Base-by-base conservation (phyloP, 2,113 vertebrate species). In the Coreoperca whiteheadi region DNA sequence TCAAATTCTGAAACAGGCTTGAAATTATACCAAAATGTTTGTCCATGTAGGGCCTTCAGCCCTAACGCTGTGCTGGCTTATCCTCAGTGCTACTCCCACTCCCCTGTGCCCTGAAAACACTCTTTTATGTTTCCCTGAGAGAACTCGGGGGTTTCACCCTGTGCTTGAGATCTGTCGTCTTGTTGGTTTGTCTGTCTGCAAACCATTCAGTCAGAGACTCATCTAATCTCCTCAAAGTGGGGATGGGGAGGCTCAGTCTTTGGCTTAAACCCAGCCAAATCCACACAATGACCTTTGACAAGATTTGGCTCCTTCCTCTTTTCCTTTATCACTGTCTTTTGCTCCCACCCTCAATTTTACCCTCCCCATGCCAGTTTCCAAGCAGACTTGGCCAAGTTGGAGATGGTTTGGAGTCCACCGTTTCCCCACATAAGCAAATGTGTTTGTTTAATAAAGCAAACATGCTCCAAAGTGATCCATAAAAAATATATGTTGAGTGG, bases 141-240 rank as follows among this genome's bases (percentile, higher is more conserved):
- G 53, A 75, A 74, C 63, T 78, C 15, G 0, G 9, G 61, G 3
- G 21, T 79, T 76, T 84, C 37, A 74, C 74, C 59, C 23, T 18
- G 48, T 70, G 77, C 61, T 61, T 76, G 50, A 87, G 73, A 82
- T 83, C 67, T 81, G 60, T 48, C n/a, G 23, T 82, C 69, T 85
- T 30, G 6, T 82, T 81, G 34, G 28, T 80, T 86, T 79, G 83
- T 88, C 65, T 80, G 69, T 74, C 69, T 81, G 65, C 56, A 77
- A 86, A 82, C 69, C 7, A 5, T 73, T 79, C 76, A 61, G 61
- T 85, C 77, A 79, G 67, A 81, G 28, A 61, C 37, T 63, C 59
- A 16, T 90, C 59, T 91, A 89, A 92, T 89, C 92, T 92, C 87
- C 71, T 90, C 87, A 93, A 91, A 92, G 89, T 10, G 18, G 59